Base-by-base conservation (phyloP, 2,113 vertebrate genomes). In the Oreochromis niloticus region DNA sequence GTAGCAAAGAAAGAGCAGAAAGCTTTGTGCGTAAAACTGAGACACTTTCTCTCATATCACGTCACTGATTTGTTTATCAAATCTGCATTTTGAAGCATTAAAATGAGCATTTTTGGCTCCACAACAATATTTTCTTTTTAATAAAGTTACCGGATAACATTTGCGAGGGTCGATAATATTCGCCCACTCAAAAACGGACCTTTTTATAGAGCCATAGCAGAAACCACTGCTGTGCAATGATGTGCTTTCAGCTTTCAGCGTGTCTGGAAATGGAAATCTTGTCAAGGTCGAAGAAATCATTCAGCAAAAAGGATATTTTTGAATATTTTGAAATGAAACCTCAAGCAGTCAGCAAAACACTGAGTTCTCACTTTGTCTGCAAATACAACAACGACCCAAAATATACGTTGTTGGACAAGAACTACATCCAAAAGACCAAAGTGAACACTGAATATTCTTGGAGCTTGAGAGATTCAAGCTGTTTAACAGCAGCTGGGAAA, bases 81-180 rank as follows among this genome's bases (percentile, higher is more conserved):
- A 75, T 12, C 6, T 50, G 71, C 13, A 50, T 75, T 50, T 50
- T 50, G 16, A 32, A 17, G 16, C 24, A 75, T 50, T 0, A 50
- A 50, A 75, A 75, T 75, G 0, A 5, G 24, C 43, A 75, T 75
- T 75, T 32, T 75, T 16, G 71, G 9, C 9, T 14, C 16, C 0
- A 30, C 24, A 30, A 0, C 12, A 24, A 50, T 32, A 4, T 12
- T 75, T 75, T 32, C 16, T 16, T 46, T 46, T 30, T 13, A 41
- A 24, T 68, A 17, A 3, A 30, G 71, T 75, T 48, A 48, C 11
- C 9, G 4, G 24, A 27, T 48, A 75, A 48, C 24, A 19, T 75
- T 30, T 30, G 1, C 1, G 0, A 75, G 36, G 36, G 63, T 68
- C 2, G 0, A 68, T 41, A 22, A 7, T 0, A 68, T 68, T 41